Evolutionary conservation across 1,140 invertebrate species (phyloP).

Genomic region (Piezodorus guildinii): DNA sequence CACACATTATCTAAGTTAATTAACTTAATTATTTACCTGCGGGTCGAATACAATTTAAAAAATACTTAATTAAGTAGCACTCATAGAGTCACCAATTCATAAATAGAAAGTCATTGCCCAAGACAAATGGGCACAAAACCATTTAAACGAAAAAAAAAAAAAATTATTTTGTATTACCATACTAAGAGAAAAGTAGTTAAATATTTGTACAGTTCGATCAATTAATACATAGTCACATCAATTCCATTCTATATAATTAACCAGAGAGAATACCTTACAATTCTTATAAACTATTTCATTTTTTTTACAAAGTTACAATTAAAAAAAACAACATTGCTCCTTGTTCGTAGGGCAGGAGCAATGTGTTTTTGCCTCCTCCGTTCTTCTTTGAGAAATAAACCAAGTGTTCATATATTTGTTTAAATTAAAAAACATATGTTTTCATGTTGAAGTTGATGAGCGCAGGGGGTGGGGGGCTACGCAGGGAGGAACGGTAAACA

Average conservation of each 20-base stretch:
- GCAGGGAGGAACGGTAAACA: neutral
- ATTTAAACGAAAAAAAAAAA: neutral
- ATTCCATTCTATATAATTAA: conserved; percentile 23
- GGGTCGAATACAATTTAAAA: neutral
- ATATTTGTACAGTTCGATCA: conserved; percentile 25
- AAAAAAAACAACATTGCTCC: conserved; percentile 3
- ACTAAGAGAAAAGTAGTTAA: conserved; percentile 21
- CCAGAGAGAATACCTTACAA: conserved; percentile 22
- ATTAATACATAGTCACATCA: conserved; percentile 23
- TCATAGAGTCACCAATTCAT: conserved; percentile 5
- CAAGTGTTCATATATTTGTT: conserved; percentile 20
- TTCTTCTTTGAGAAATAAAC: conserved; percentile 11
- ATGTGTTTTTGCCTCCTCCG: neutral
- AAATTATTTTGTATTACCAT: neutral
- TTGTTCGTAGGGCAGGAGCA: conserved; percentile 14
- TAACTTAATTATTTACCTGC: conserved; percentile 7
- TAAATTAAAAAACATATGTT: conserved; percentile 10
- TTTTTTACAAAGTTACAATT: conserved; percentile 24
- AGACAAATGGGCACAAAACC: neutral
- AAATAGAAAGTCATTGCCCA: conserved; percentile 11
- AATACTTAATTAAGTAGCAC: conserved; percentile 19
- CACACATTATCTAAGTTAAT: conserved; percentile 25
- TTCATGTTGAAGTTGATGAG: neutral
- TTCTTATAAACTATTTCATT: conserved; percentile 22
- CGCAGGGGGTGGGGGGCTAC: conserved; percentile 3